Conservation (phyloP, 1,140 invertebrate species). For the Caerostris darwini region DNA sequence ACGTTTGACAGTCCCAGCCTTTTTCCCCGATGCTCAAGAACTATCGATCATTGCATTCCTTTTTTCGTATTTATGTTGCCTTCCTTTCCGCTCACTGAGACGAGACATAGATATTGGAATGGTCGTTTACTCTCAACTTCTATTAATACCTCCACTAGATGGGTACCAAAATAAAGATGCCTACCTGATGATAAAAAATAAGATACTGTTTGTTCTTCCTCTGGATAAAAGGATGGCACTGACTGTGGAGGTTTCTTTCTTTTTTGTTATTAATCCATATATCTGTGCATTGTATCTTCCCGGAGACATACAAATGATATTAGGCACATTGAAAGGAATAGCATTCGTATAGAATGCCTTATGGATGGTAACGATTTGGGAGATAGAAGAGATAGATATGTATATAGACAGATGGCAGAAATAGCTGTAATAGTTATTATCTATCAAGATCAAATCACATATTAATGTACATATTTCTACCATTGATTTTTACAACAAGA, state of each 20-base stretch:
- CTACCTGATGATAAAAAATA: neutral
- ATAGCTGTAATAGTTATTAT: too few species aligned
- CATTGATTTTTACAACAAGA: too few species aligned
- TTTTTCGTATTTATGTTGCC: neutral
- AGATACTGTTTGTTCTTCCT: neutral
- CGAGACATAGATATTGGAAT: constrained; percentile 14
- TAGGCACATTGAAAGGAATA: neutral
- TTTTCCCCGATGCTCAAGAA: neutral
- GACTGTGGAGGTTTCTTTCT: neutral
- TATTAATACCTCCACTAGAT: neutral
- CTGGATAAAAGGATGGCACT: neutral
- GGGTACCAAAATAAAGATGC: neutral
- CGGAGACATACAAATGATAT: neutral
- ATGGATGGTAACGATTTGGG: neutral
- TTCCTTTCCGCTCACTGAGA: neutral
- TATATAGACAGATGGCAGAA: too few species aligned
- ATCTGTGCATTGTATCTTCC: neutral
- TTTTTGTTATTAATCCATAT: neutral
- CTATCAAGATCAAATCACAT: too few species aligned
- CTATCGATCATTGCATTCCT: neutral
- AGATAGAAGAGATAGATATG: neutral
- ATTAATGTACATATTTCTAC: too few species aligned
- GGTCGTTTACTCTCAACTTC: constrained; percentile 22
- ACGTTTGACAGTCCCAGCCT: constrained; percentile 12
- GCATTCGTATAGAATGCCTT: neutral